These are phyloP conservation scores for Pseudolaguvia tuberculata DNA, from an alignment of 2,113 vertebrate genomes.

Conservation along the genomic window DNA sequence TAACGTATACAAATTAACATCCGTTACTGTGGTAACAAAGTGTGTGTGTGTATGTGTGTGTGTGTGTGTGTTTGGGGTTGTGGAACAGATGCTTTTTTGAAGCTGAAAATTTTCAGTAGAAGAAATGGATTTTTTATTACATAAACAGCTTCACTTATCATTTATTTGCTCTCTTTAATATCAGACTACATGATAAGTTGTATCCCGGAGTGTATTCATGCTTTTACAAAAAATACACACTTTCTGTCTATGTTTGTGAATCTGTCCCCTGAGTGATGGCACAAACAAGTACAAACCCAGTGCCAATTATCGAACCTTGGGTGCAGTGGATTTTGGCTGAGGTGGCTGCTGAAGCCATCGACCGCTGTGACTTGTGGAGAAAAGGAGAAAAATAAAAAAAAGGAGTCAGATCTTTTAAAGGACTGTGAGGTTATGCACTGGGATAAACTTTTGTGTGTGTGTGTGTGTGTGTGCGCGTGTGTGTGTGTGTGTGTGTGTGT, in stretches of 20 bases:
- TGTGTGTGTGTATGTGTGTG: constrained; percentile 24
- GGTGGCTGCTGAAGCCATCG: constrained; percentile 27
- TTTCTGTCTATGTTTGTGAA: constrained; percentile 17
- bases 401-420: constrained; percentile 27
- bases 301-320: constrained; percentile 39
- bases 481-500: too few species aligned
- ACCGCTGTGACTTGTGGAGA: constrained; percentile 29
- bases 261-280: constrained; percentile 5
- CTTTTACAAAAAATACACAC: not conserved
- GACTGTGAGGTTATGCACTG: constrained; percentile 5
- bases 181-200: constrained; percentile 1
- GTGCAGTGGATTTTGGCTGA: constrained; percentile 37
- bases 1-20: constrained; percentile 49
- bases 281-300: not conserved
- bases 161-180: not conserved
- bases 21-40: constrained; percentile 55
- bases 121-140: constrained; percentile 20
- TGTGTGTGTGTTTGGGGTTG: constrained; percentile 7
- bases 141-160: constrained; percentile 16
- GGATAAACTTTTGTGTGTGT: constrained; percentile 40
- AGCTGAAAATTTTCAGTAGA: too few species aligned
- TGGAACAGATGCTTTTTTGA: constrained; percentile 15
- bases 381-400: not conserved
- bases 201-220: too few species aligned
- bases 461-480: too few species aligned